A percentile compares a stretch with the other conserved stretches of the same genome.
Evolutionary conservation across 1,140 invertebrate genomes (phyloP).

Genomic region (Lepeophtheirus salmonis): DNA sequence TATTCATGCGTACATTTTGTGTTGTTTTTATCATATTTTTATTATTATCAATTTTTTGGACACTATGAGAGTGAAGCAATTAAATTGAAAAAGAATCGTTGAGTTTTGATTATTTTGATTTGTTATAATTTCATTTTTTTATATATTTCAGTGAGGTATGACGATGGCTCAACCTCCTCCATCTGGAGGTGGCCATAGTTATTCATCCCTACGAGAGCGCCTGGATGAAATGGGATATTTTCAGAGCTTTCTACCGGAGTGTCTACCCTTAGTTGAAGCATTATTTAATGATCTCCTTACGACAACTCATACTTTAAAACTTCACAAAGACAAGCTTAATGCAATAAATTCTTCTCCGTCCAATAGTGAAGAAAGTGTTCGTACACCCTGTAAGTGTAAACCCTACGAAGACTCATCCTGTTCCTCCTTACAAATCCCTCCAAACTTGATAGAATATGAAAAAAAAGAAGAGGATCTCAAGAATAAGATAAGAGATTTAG

Average conservation of each 20-base stretch:
- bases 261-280: constrained; percentile 49
- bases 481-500: constrained; percentile 38
- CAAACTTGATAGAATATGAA: constrained; percentile 35
- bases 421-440: constrained; percentile 12
- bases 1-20: constrained; percentile 68
- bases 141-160: background rate
- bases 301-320: constrained; percentile 52
- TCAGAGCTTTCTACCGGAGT: constrained; percentile 46
- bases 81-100: no score
- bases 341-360: constrained; percentile 35
- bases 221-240: constrained; percentile 50
- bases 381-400: no score
- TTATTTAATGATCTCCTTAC: constrained; percentile 50
- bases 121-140: background rate
- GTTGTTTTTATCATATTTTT: constrained; percentile 60
- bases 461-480: constrained; percentile 34
- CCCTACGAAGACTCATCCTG: background rate
- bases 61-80: constrained; percentile 16
- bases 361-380: constrained; percentile 33
- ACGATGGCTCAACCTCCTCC: no score
- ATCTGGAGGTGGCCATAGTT: no score
- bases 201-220: constrained; percentile 35
- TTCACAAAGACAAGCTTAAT: constrained; percentile 52
- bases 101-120: no score
- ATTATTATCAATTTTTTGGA: constrained; percentile 43